phyloP scores from a whole-genome alignment of 2,797 vertebrate species.

The Tragopan temminckii region DNA sequence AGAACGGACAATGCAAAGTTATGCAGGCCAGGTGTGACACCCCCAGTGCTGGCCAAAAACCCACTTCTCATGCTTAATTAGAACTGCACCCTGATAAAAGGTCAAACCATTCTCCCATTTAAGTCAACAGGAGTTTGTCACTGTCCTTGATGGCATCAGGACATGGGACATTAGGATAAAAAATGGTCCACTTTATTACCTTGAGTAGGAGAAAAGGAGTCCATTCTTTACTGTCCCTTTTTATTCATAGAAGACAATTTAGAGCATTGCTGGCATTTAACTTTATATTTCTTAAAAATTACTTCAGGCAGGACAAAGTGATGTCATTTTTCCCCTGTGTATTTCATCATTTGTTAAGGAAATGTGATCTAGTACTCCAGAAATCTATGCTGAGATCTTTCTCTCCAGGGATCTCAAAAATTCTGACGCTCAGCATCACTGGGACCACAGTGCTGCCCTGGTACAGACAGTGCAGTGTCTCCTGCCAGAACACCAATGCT shows the following conservation, averaged over 20 bases:
- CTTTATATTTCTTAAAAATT: not conserved
- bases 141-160: slow-evolving; percentile 4
- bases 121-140: not conserved
- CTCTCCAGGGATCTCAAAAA: slow-evolving; percentile 17
- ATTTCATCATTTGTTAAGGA: not conserved
- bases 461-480: not conserved
- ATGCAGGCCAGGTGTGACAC: not conserved
- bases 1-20: not conserved
- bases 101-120: not conserved
- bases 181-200: not conserved
- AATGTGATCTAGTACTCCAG: not conserved
- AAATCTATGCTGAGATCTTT: slow-evolving; percentile 3
- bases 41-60: not conserved
- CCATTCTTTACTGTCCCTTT: not conserved
- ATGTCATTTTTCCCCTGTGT: not conserved
- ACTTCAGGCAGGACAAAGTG: not conserved
- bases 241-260: not conserved
- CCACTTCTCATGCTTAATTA: not conserved
- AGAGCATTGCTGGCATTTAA: not conserved
- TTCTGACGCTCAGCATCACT: slow-evolving; percentile 31
- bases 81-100: slow-evolving; percentile 15
- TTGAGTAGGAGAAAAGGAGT: slow-evolving; percentile 18
- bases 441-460: not conserved
- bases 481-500: not conserved
- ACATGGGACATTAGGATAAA: not conserved